Base-by-base conservation (phyloP, 2,888 invertebrate species). In the Lamellibrachia columna region DNA sequence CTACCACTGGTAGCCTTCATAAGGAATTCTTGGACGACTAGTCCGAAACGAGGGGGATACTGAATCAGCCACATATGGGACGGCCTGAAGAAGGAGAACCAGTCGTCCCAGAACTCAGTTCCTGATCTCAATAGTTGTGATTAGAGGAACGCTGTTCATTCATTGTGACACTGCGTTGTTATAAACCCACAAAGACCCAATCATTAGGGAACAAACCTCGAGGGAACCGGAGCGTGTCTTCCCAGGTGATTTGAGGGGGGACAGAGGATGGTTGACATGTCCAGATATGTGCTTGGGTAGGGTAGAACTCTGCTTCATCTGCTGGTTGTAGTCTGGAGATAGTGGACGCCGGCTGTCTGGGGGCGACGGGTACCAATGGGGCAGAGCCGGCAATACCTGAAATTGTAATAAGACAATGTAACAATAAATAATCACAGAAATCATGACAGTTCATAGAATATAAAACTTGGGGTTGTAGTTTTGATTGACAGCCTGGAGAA, bases 351-450 rank as follows among this genome's bases (percentile, higher is more conserved):
- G 15, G 22, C 22, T 22, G 75, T 75, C 75, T 22, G 75, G 75
- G 75, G 75, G 75, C 22, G 75, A 75, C 22, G 75, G 75, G 75
- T 75, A 75, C 75, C 75, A 75, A 22, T 75, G 75, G 22, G 75
- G 75, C n/a, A 75, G 75, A 75, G 75, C 75, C 75, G 75, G 75
- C 75, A 75, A 22, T n/a, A 75, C 75, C 75, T 75, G 75, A 75
- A 75, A 75, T 22, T 4, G n/a, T 9, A 55, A 55, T 9, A 55
- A 55, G 55, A 60, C 15, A 60, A 9, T 60, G 22, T 60, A 60
- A 15, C 9, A 55, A 55, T 55, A 55, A 55, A 9, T 55, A 55
- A 9, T 55, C 55, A 55, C 40, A 55, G 55, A 7, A 55, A 75
- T 75, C 15, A 75, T 22, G 75, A 75, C 22, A 75, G 75, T 75